phyloP scores from a whole-genome alignment of 2,113 vertebrate species.

The Eubucco bourcierii region DNA sequence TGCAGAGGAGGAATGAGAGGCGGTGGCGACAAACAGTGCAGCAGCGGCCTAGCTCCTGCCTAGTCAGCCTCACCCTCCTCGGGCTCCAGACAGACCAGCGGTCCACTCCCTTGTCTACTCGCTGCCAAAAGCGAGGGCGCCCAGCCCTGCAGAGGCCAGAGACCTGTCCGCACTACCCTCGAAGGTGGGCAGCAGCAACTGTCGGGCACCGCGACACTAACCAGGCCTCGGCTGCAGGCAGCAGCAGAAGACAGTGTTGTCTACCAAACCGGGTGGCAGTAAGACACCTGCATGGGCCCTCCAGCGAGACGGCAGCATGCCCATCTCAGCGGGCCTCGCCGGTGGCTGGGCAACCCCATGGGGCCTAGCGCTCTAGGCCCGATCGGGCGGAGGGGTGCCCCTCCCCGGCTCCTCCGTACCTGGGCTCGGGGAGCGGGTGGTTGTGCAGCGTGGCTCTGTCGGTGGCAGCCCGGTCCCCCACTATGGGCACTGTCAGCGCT shows the following conservation, averaged over 20 bases:
- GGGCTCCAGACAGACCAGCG: background rate
- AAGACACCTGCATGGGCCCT: background rate
- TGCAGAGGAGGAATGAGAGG: background rate
- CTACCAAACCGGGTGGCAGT: background rate
- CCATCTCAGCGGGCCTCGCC: background rate
- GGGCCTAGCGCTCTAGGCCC: background rate
- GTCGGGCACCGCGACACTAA: background rate
- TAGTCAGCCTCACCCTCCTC: background rate
- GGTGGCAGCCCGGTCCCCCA: background rate
- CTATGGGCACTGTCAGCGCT: background rate
- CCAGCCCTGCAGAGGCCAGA: background rate
- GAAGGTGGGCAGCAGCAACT: background rate
- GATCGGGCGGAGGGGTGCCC: background rate
- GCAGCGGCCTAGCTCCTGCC: conserved; percentile 28
- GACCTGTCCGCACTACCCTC: background rate
- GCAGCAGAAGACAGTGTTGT: background rate
- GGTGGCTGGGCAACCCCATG: background rate
- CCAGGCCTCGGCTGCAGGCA: background rate
- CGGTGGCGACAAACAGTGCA: background rate
- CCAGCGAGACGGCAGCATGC: conserved; percentile 17
- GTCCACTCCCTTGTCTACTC: background rate
- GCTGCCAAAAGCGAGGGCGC: background rate
- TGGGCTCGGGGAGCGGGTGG: conserved; percentile 68
- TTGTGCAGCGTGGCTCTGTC: conserved; percentile 70
- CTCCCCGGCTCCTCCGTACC: conserved; percentile 37